Evolutionary conservation across 1,140 invertebrate genomes (phyloP).

Genomic region (Euura lappo): DNA sequence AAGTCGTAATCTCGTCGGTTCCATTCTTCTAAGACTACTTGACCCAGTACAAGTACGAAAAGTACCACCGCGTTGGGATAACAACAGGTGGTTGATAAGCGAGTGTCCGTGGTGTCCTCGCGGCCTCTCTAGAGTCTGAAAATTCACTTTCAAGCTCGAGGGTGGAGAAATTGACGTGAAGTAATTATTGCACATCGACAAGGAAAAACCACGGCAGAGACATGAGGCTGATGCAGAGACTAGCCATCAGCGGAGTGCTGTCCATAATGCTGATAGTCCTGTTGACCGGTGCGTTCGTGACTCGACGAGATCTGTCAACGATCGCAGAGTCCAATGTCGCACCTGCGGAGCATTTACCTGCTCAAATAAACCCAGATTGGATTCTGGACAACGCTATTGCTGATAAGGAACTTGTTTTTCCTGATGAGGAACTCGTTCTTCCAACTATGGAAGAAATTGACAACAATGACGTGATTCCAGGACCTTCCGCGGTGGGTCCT

Average conservation of each 20-base stretch:
- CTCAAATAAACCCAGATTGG: slow-evolving; percentile 51
- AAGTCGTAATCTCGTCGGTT: not conserved
- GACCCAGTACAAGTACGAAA: not conserved
- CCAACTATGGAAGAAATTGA: slow-evolving; percentile 32
- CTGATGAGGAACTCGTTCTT: slow-evolving; percentile 27
- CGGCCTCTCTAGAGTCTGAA: too few species aligned
- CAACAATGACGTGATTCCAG: slow-evolving; percentile 50
- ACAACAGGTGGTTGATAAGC: slow-evolving; percentile 53
- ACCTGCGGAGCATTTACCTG: slow-evolving; percentile 43
- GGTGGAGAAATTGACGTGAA: too few species aligned
- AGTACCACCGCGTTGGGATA: slow-evolving; percentile 10
- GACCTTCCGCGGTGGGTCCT: slow-evolving; percentile 52
- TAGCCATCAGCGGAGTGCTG: slow-evolving; percentile 54
- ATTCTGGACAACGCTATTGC: slow-evolving; percentile 47
- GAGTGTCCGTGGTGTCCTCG: slow-evolving; percentile 29
- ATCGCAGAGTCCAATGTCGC: slow-evolving; percentile 48
- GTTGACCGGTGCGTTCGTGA: slow-evolving; percentile 51
- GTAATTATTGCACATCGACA: too few species aligned
- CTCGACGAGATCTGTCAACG: slow-evolving; percentile 46
- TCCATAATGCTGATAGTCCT: slow-evolving; percentile 55
- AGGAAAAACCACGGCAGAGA: slow-evolving; percentile 27
- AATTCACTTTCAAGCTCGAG: too few species aligned
- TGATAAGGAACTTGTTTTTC: slow-evolving; percentile 22
- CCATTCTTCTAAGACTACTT: not conserved
- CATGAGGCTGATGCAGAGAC: slow-evolving; percentile 54